Conservation (phyloP, 2,888 invertebrate species). For the Drosophila niveifrons region DNA sequence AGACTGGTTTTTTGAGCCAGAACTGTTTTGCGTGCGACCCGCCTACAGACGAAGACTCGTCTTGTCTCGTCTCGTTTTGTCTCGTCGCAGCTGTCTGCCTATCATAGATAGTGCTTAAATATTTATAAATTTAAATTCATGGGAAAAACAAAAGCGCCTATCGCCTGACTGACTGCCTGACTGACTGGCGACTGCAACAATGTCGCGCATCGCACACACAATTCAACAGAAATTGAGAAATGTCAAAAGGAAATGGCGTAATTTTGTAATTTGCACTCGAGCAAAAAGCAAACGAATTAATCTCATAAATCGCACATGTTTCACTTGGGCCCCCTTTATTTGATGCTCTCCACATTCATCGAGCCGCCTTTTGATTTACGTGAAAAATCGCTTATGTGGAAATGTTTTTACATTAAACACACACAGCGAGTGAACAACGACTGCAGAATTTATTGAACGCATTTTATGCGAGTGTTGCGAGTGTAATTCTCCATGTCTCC, state of each 20-base stretch:
- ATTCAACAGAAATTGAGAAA: slow-evolving; percentile 78
- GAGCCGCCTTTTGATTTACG: slow-evolving; percentile 75
- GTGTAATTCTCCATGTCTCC: slow-evolving; percentile 55
- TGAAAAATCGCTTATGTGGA: slow-evolving; percentile 78
- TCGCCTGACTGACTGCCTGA: slow-evolving; percentile 26
- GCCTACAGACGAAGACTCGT: slow-evolving; percentile 35
- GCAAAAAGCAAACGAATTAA: slow-evolving; percentile 78
- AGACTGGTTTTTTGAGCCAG: slow-evolving; percentile 30
- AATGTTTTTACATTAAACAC: slow-evolving; percentile 67
- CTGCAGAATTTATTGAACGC: slow-evolving; percentile 73
- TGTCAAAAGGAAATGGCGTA: slow-evolving; percentile 76
- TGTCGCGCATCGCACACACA: slow-evolving; percentile 34
- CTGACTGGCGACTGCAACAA: slow-evolving; percentile 44
- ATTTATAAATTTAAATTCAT: slow-evolving; percentile 78
- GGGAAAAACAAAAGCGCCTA: slow-evolving; percentile 76
- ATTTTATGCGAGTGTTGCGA: slow-evolving; percentile 28
- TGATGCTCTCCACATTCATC: slow-evolving; percentile 38
- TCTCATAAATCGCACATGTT: slow-evolving; percentile 62
- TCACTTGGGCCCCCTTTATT: slow-evolving; percentile 2
- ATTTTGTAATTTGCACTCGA: slow-evolving; percentile 78
- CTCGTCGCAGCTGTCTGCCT: slow-evolving; percentile 10
- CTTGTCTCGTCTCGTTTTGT: slow-evolving; percentile 22
- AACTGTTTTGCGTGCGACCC: slow-evolving; percentile 45
- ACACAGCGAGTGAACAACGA: slow-evolving; percentile 57
- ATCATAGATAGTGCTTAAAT: slow-evolving; percentile 65